These are phyloP conservation scores for Leptodirus hochenwartii DNA, from an alignment of 2,888 invertebrate species.

Conservation along the genomic window DNA sequence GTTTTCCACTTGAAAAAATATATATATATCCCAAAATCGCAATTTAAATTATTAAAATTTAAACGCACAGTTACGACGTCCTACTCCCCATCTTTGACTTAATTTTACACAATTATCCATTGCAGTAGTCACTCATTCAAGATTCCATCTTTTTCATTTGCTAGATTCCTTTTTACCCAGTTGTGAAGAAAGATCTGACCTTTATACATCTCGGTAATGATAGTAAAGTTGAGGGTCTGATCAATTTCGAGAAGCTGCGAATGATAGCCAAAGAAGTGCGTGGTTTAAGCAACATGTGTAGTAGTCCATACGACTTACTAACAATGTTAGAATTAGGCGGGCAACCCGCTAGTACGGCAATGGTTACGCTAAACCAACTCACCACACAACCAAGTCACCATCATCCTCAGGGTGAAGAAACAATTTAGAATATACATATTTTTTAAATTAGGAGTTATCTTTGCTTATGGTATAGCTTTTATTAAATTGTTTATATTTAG, in stretches of 20 bases:
- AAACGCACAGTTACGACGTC: too few species aligned
- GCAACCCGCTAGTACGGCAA: slow-evolving; percentile 72
- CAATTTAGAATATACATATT: slow-evolving; percentile 3
- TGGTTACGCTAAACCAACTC: slow-evolving; percentile 76
- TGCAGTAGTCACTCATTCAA: slow-evolving; percentile 1
- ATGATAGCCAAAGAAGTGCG: slow-evolving; percentile 97
- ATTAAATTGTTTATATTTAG: too few species aligned
- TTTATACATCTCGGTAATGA: slow-evolving; percentile 97
- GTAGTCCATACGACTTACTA: slow-evolving; percentile 75
- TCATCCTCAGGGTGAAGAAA: slow-evolving; percentile 25
- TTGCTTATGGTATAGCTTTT: not conserved
- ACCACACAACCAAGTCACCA: slow-evolving; percentile 50
- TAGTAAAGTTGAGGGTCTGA: slow-evolving; percentile 68
- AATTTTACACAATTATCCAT: not conserved
- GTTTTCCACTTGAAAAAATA: too few species aligned
- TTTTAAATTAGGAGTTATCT: slow-evolving; percentile 1
- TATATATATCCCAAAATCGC: too few species aligned
- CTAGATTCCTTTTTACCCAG: slow-evolving; percentile 74
- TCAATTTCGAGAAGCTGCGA: slow-evolving; percentile 95
- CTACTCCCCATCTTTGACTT: not conserved
- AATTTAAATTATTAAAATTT: too few species aligned
- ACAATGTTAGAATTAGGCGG: slow-evolving; percentile 74
- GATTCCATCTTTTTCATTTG: slow-evolving; percentile 10
- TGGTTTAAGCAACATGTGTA: slow-evolving; percentile 84
- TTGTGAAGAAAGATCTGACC: slow-evolving; percentile 87